Conservation (phyloP, 2,113 vertebrate genomes). For the Pterocles burchelli region DNA sequence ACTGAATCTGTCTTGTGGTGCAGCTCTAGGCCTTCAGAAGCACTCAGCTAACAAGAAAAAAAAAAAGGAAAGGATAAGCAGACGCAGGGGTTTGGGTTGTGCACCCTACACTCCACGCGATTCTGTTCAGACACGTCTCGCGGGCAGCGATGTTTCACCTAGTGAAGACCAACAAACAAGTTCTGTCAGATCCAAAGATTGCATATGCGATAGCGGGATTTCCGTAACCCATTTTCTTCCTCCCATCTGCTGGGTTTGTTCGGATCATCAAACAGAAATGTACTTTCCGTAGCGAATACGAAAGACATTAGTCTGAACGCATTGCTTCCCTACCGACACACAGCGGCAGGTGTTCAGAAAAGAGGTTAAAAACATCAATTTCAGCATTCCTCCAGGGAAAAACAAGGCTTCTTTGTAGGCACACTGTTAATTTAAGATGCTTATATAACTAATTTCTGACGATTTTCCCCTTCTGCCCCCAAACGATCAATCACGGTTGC, state of each 20-base stretch:
- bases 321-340: not conserved
- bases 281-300: rapidly evolving
- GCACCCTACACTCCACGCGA: rapidly evolving
- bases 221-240: rapidly evolving
- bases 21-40: not conserved
- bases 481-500: not conserved
- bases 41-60: not conserved
- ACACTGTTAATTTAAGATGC: not conserved
- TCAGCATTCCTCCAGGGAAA: not conserved
- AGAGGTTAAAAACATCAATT: not conserved
- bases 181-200: not conserved
- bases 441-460: not conserved
- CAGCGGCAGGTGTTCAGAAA: not conserved
- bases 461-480: constrained; percentile 15
- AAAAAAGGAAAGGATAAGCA: rapidly evolving
- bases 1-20: not conserved
- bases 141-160: not conserved
- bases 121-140: not conserved
- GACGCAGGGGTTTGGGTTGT: rapidly evolving
- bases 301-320: rapidly evolving
- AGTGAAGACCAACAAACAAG: not conserved
- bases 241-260: not conserved
- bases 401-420: not conserved
- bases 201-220: not conserved
- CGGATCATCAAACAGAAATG: not conserved